Conservation (phyloP, 2,797 vertebrate genomes). For the Sebastes oblongus region DNA sequence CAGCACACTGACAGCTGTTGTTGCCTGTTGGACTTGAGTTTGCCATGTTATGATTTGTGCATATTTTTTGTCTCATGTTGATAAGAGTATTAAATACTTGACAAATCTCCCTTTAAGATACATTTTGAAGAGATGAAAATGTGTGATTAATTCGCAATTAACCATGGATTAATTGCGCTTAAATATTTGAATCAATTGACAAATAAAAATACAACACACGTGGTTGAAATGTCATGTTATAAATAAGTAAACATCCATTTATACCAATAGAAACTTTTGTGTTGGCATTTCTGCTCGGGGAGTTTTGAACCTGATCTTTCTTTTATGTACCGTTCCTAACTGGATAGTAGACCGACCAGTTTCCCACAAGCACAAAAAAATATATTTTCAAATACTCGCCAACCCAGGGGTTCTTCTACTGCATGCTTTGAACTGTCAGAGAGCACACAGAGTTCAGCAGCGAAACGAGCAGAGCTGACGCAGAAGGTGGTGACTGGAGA, state of each 20-base stretch:
- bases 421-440: constrained; percentile 6
- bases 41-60: no score
- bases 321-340: background rate
- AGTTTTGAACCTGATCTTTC: background rate
- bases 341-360: background rate
- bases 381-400: constrained; percentile 5
- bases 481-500: constrained; percentile 8
- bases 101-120: no score
- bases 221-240: no score
- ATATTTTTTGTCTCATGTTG: no score
- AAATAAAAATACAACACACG: background rate
- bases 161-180: no score
- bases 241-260: background rate
- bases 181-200: no score
- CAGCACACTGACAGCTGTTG: no score
- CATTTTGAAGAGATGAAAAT: no score
- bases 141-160: no score
- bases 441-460: background rate
- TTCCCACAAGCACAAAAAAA: background rate
- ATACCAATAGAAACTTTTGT: background rate
- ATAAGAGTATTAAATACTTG: no score
- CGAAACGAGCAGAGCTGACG: background rate
- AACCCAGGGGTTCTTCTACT: background rate
- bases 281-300: background rate
- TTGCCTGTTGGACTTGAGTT: no score